These are phyloP conservation scores for Neoscelio sp. DNA, from an alignment of 2,888 invertebrate genomes.

Conservation along the genomic window DNA sequence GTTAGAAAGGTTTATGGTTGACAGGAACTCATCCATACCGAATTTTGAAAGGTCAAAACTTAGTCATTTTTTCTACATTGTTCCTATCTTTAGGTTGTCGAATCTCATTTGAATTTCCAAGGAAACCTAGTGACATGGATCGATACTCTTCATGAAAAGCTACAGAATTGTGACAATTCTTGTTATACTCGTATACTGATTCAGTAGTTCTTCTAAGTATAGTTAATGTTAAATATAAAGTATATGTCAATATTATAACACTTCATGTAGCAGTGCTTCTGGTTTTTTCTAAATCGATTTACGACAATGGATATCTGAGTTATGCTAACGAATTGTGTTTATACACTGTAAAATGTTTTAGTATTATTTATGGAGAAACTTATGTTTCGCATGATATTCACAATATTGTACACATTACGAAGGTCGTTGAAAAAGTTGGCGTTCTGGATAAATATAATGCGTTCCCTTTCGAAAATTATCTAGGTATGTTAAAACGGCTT, in stretches of 20 bases:
- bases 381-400: no score
- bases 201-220: conserved; percentile 2
- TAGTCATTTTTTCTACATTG: background rate
- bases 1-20: background rate
- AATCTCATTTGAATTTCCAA: conserved; percentile 4
- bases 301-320: background rate
- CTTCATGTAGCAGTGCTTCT: conserved; percentile 6
- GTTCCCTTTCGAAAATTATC: no score
- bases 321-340: background rate
- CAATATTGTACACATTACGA: no score
- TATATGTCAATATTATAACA: conserved; percentile 1
- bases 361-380: no score
- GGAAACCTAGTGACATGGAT: conserved; percentile 9
- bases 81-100: background rate
- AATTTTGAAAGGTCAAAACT: background rate
- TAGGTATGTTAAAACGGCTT: no score
- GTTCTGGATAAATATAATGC: no score
- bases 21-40: background rate
- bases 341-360: no score
- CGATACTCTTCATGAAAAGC: background rate
- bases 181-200: conserved; percentile 3
- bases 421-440: no score
- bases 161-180: background rate
- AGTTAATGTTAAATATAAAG: background rate
- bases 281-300: background rate